Evolutionary conservation across 2,888 invertebrate genomes (phyloP).

Genomic region (Ceriagrion tenellum): DNA sequence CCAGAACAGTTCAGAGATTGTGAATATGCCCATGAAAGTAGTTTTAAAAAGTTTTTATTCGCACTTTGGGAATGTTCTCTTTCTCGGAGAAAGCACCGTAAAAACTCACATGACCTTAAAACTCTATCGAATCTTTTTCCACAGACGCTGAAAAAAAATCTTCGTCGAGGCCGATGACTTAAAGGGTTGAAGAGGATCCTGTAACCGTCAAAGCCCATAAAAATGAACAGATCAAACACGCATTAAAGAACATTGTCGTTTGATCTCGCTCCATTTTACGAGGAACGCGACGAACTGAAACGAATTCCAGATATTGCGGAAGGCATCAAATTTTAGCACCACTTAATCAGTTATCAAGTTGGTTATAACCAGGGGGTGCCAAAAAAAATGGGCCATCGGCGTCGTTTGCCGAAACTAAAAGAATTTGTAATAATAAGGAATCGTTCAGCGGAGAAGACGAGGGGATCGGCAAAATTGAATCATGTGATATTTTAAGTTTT

Average conservation of each 20-base stretch:
- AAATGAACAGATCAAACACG: neutral
- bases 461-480: no score
- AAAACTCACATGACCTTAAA: neutral
- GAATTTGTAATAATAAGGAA: no score
- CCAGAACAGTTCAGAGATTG: neutral
- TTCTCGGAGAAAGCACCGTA: neutral
- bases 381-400: neutral
- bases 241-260: neutral
- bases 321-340: neutral
- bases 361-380: neutral
- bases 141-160: neutral
- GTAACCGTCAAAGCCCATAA: neutral
- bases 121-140: no score
- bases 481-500: no score
- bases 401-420: neutral
- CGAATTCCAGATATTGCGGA: neutral
- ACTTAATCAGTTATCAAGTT: neutral
- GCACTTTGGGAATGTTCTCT: neutral
- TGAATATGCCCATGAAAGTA: neutral
- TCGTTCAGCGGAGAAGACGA: no score
- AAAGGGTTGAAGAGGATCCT: neutral
- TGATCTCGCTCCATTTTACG: neutral
- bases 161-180: neutral
- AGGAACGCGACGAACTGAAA: neutral
- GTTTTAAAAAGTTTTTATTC: neutral